phyloP scores from a whole-genome alignment of 2,888 invertebrate genomes.

The Orthonychiurus folsomi region DNA sequence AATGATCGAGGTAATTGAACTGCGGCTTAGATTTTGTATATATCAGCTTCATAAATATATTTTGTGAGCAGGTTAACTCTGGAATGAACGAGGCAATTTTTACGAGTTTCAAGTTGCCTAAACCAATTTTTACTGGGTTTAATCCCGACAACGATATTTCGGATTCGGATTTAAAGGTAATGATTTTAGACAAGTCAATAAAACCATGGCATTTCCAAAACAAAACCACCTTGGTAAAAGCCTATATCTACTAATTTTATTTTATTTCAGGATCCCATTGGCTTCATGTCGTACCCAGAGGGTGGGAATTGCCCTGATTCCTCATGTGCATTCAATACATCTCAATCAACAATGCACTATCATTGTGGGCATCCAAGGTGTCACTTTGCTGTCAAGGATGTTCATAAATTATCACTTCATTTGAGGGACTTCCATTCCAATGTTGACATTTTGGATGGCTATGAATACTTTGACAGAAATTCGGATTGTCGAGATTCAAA shows the following conservation, averaged over 20 bases:
- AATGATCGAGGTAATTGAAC: conserved; percentile 61
- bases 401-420: conserved; percentile 68
- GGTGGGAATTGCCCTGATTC: conserved; percentile 63
- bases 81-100: conserved; percentile 62
- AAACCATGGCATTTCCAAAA: no score
- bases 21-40: conserved; percentile 6
- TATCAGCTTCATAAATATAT: background rate
- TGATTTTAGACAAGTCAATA: no score
- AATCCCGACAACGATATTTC: conserved; percentile 25
- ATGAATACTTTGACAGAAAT: conserved; percentile 69
- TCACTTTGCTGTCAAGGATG: conserved; percentile 66
- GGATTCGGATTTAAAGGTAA: conserved; percentile 36
- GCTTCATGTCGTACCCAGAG: conserved; percentile 40
- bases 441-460: conserved; percentile 71
- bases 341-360: conserved; percentile 58
- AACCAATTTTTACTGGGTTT: conserved; percentile 45
- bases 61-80: conserved; percentile 26
- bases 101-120: conserved; percentile 84
- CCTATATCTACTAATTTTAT: background rate
- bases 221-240: no score
- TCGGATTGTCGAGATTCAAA: conserved; percentile 59
- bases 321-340: conserved; percentile 59
- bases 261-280: conserved; percentile 36
- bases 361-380: conserved; percentile 77
- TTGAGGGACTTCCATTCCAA: conserved; percentile 78